These are phyloP conservation scores for Epinotia ramella DNA, from an alignment of 2,888 invertebrate genomes.

Conservation along the genomic window DNA sequence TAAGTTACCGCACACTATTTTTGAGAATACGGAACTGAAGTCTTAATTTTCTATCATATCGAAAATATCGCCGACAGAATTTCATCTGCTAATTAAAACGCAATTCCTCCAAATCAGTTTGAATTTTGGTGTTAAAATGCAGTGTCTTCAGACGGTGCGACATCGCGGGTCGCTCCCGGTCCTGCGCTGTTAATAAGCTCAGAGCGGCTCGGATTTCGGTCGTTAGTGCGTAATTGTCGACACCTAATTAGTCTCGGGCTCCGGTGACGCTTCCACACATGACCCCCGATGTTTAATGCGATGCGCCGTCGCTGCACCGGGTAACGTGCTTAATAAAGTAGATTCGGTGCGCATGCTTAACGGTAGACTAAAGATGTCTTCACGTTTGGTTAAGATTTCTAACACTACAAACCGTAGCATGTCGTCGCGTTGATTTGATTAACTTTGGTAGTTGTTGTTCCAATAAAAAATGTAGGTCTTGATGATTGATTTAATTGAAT, in stretches of 20 bases:
- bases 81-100: conserved; percentile 17
- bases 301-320: conserved; percentile 46
- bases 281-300: conserved; percentile 71
- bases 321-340: conserved; percentile 37
- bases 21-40: no score
- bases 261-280: conserved; percentile 75
- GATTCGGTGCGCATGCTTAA: conserved; percentile 11
- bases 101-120: conserved; percentile 15
- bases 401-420: background rate
- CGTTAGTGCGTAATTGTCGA: conserved; percentile 80
- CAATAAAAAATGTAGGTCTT: no score
- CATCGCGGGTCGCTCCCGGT: conserved; percentile 22
- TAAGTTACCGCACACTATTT: background rate
- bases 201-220: conserved; percentile 72
- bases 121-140: conserved; percentile 28
- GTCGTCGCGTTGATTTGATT: no score
- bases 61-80: background rate
- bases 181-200: conserved; percentile 73
- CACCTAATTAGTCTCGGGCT: conserved; percentile 77
- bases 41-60: background rate
- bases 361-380: background rate
- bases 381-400: background rate
- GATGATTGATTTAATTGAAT: no score
- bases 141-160: conserved; percentile 26
- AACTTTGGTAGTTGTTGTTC: no score